Evolutionary conservation across 2,888 invertebrate species (phyloP).

Genomic region (Diaprepes abbreviatus): DNA sequence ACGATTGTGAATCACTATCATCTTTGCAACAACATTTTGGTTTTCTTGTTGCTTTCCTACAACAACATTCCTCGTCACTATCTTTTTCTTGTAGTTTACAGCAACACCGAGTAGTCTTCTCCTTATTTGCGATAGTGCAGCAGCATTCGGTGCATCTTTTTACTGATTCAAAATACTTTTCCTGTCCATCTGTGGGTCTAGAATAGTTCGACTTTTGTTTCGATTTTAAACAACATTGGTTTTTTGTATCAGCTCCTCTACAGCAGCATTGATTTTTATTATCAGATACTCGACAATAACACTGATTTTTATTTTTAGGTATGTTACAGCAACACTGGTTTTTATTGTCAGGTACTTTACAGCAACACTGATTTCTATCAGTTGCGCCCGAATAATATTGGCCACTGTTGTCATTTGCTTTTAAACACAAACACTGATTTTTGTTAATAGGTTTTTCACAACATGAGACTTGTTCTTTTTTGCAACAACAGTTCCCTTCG

Average conservation of each 20-base stretch:
- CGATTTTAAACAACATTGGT: conserved; percentile 17
- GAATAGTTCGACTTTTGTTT: conserved; percentile 21
- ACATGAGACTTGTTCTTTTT: conserved; percentile 11
- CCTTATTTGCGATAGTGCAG: background rate
- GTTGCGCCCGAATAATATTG: too few species aligned
- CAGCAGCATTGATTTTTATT: conserved; percentile 24
- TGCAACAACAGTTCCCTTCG: conserved; percentile 13
- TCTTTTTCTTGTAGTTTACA: background rate
- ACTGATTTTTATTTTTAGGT: background rate
- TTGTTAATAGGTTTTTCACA: conserved; percentile 1
- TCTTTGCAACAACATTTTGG: conserved; percentile 30
- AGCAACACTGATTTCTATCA: conserved; percentile 26
- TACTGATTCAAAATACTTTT: conserved; percentile 24
- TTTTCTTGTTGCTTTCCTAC: background rate
- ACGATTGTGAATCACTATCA: conserved; percentile 18
- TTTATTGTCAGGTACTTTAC: conserved; percentile 1
- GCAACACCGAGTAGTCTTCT: conserved; percentile 2
- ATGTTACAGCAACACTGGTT: conserved; percentile 19
- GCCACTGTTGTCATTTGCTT: background rate
- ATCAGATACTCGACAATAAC: background rate
- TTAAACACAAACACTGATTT: conserved; percentile 1
- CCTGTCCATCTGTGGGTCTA: conserved; percentile 5
- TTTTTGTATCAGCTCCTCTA: background rate
- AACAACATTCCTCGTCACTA: conserved; percentile 17
- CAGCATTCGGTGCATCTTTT: conserved; percentile 21